Evolutionary conservation across 2,797 vertebrate species (phyloP), one percentile per base, ranked within the genome.

Genomic region (Etheostoma nigrum): DNA sequence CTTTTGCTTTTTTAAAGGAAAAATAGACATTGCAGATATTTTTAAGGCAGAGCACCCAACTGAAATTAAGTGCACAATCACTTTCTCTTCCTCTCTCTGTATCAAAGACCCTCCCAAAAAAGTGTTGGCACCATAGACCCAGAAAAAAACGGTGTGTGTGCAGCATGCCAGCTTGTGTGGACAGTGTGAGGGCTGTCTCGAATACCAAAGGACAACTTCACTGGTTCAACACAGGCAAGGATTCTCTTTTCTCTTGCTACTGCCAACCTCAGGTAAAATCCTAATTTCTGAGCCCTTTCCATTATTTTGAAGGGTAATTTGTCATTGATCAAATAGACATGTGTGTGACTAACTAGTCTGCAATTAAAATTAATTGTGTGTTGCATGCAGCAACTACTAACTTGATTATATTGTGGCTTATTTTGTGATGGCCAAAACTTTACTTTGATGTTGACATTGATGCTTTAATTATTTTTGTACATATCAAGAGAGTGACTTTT

Each of bases 191-290:
- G 14, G 44, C 75, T 76, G 80, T 82, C 74, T 85, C 65, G 27
- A 82, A 83, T 91, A 89, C 87, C 85, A 88, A 87, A 84, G 88
- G 71, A 82, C 74, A 76, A 83, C 86, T 83, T 89, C 76, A 65
- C 79, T 84, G 73, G 83, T 82, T 81, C 71, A 71, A 60, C 81
- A 67, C 69, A 69, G 80, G 61, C 84, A 59, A 11, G 79, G 78
- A 87, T 79, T 88, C 65, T 79, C 59, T 44, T 59, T 85, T 86
- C 45, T 77, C 54, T 78, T 82, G 42, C 47, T 52, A 65, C 83
- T 64, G 44, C 73, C 78, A 83, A 77, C 86, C 78, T 88, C 91
- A 94, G 94, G 94, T 94, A 93, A 91, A 73, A 47, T 40, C 0
- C 4, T 14, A 13, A 70, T 68, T 27, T 64, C 11, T 49, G 3